phyloP scores from a whole-genome alignment of 2,888 invertebrate species.

The Hypomecis atomaria region DNA sequence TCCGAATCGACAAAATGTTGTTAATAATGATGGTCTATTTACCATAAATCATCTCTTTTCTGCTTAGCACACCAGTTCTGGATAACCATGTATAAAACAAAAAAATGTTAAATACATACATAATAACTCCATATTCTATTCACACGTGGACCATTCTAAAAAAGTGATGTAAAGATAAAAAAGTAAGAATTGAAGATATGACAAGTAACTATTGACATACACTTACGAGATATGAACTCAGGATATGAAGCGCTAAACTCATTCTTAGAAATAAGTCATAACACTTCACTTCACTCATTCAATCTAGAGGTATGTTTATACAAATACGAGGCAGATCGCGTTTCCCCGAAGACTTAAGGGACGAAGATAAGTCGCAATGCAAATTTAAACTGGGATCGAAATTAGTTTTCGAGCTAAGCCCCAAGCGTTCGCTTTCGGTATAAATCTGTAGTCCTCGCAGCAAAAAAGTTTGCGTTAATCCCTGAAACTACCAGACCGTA shows the following conservation, averaged over 20 bases:
- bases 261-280: conserved; percentile 7
- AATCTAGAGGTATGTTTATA: conserved; percentile 5
- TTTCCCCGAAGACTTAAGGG: conserved; percentile 24
- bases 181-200: not conserved
- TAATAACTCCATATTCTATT: too few relatives aligned
- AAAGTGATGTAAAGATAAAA: too few relatives aligned
- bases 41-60: too few relatives aligned
- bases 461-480: conserved; percentile 41
- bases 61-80: too few relatives aligned
- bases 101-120: too few relatives aligned
- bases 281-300: conserved; percentile 14
- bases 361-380: conserved; percentile 34
- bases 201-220: conserved; percentile 4
- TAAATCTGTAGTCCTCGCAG: conserved; percentile 37
- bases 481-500: conserved; percentile 40
- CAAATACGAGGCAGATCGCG: conserved; percentile 17
- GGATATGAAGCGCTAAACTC: not conserved
- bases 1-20: too few relatives aligned
- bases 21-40: too few relatives aligned
- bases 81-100: too few relatives aligned
- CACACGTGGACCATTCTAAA: too few relatives aligned
- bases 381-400: conserved; percentile 41
- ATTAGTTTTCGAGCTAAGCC: conserved; percentile 42
- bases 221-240: too few relatives aligned
- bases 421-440: conserved; percentile 37